Evolutionary conservation across 1,140 invertebrate genomes (phyloP).

Genomic region (Meloidogyne hapla): DNA sequence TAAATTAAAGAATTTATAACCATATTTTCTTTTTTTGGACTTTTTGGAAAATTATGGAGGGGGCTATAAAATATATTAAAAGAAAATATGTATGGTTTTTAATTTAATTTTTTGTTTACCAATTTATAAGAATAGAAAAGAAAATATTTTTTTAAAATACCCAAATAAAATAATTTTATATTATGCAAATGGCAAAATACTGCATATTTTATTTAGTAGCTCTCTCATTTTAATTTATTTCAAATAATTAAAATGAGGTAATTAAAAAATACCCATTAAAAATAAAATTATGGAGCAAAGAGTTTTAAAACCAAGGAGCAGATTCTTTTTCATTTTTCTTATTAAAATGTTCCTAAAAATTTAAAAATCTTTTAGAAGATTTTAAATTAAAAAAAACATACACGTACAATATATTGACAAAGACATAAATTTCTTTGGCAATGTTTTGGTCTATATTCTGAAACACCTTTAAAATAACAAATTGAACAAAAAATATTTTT

Average conservation of each 20-base stretch:
- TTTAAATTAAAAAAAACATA: constrained; percentile 9
- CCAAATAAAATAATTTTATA: not conserved
- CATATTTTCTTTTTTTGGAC: too few relatives aligned
- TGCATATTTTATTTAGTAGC: too few relatives aligned
- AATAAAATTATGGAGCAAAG: not conserved
- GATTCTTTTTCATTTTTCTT: not conserved
- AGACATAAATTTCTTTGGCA: constrained; percentile 37
- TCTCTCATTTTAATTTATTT: not conserved
- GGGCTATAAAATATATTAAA: too few relatives aligned
- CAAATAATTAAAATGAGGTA: not conserved
- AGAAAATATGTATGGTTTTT: too few relatives aligned
- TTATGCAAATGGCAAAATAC: too few relatives aligned
- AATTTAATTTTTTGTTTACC: too few relatives aligned
- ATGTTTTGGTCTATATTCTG: constrained; percentile 52
- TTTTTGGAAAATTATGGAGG: too few relatives aligned
- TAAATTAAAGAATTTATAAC: not conserved
- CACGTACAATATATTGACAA: constrained; percentile 48
- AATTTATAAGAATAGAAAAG: too few relatives aligned
- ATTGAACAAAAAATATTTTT: constrained; percentile 42
- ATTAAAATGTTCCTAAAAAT: constrained; percentile 28
- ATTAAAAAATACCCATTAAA: too few relatives aligned
- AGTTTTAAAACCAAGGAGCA: constrained; percentile 23
- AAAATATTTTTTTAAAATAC: not conserved
- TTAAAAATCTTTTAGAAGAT: not conserved
- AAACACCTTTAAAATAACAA: constrained; percentile 48